Evolutionary conservation across 2,113 vertebrate species (phyloP).

Genomic region (Amia ocellicauda): DNA sequence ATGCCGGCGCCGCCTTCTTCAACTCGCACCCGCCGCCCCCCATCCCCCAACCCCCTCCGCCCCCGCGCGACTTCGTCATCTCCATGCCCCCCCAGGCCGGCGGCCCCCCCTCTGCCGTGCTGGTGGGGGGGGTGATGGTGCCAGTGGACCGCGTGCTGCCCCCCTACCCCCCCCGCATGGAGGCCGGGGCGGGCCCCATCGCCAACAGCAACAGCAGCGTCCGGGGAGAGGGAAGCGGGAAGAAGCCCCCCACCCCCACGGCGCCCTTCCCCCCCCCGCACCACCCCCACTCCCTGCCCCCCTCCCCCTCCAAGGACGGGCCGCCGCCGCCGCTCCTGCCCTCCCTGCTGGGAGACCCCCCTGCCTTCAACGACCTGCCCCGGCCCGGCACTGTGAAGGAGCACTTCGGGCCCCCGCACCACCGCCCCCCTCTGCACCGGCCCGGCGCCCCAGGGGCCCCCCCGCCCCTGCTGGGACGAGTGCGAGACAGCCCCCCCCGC

Average conservation of each 20-base stretch:
- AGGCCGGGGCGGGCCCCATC: too few relatives aligned
- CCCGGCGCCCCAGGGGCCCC: slow-evolving; percentile 56
- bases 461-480: slow-evolving; percentile 60
- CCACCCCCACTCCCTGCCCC: slow-evolving; percentile 26
- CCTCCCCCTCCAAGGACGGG: slow-evolving; percentile 30
- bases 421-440: slow-evolving; percentile 62
- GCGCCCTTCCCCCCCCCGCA: slow-evolving; percentile 29
- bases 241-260: background rate
- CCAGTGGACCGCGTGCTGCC: slow-evolving; percentile 52
- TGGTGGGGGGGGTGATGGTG: slow-evolving; percentile 66
- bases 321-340: slow-evolving; percentile 33
- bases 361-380: slow-evolving; percentile 56
- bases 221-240: slow-evolving; percentile 38
- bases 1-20: slow-evolving; percentile 49
- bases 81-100: slow-evolving; percentile 9
- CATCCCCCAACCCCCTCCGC: slow-evolving; percentile 48
- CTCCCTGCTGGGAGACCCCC: slow-evolving; percentile 56
- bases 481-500: slow-evolving; percentile 62
- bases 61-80: slow-evolving; percentile 28
- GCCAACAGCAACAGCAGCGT: slow-evolving; percentile 38
- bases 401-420: slow-evolving; percentile 65
- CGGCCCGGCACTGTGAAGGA: slow-evolving; percentile 81
- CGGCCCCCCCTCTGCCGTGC: slow-evolving; percentile 50
- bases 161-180: slow-evolving; percentile 35
- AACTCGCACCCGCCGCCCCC: slow-evolving; percentile 54